Conservation (phyloP, 2,888 invertebrate species). For the Tetragnatha montana region DNA sequence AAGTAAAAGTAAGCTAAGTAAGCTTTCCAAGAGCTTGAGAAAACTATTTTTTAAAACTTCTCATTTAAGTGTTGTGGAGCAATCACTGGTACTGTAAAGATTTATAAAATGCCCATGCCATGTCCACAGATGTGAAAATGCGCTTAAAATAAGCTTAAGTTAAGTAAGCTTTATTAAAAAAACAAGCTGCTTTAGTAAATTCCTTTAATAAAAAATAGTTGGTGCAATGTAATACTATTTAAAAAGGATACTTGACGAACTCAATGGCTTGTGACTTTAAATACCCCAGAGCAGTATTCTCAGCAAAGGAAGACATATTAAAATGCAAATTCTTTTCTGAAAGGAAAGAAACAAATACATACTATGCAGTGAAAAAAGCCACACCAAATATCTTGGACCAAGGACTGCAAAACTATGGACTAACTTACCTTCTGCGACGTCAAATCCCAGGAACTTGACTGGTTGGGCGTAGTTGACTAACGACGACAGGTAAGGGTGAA, state of each 20-base stretch:
- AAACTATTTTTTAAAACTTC: no score
- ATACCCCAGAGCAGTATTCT: constrained; percentile 96
- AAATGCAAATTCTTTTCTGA: constrained; percentile 95
- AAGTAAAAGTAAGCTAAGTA: no score
- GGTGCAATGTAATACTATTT: background rate
- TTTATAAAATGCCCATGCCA: no score
- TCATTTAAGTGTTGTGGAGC: no score
- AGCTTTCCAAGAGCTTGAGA: no score
- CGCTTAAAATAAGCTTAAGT: no score
- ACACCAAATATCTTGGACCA: no score
- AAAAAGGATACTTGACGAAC: constrained; percentile 89
- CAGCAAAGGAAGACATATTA: constrained; percentile 99
- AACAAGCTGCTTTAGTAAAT: no score
- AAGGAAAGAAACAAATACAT: constrained; percentile 74
- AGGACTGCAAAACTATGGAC: background rate
- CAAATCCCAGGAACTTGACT: constrained; percentile 98
- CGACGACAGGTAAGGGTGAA: constrained; percentile 98
- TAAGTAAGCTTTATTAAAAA: no score
- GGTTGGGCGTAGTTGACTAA: constrained; percentile 99
- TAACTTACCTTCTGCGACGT: constrained; percentile 92
- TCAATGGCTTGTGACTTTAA: constrained; percentile 97
- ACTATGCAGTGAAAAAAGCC: background rate
- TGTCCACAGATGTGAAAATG: no score
- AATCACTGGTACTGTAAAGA: no score
- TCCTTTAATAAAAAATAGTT: background rate